Conservation (phyloP, 92 coral and sea anemone species). For the Chrysogorgia sp. region DNA sequence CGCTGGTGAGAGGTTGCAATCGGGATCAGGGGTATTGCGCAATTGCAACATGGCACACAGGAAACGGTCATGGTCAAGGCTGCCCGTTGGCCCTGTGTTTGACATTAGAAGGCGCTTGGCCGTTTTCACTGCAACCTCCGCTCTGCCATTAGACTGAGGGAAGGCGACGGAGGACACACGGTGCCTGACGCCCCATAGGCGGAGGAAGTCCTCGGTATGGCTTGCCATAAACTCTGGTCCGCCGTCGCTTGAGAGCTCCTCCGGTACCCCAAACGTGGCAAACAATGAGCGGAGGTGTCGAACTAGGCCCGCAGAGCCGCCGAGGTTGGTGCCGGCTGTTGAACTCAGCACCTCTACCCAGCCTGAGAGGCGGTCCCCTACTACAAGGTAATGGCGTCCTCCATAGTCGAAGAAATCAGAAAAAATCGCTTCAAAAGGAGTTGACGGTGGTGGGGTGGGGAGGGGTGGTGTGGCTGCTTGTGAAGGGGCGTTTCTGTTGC, state of each 20-base stretch:
- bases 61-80: no score
- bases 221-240: conserved; percentile 50
- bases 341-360: conserved; percentile 54
- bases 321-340: conserved; percentile 42
- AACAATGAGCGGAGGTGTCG: conserved; percentile 40
- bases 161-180: conserved; percentile 38
- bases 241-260: conserved; percentile 39
- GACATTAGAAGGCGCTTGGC: conserved; percentile 43
- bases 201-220: conserved; percentile 20
- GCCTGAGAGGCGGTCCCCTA: conserved; percentile 72
- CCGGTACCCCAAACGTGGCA: conserved; percentile 45
- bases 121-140: conserved; percentile 31
- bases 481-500: conserved; percentile 61
- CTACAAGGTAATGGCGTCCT: conserved; percentile 65
- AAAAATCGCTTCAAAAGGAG: conserved; percentile 68
- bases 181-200: conserved; percentile 43
- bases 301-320: conserved; percentile 36
- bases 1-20: conserved; percentile 49
- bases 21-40: conserved; percentile 49
- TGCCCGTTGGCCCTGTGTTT: conserved; percentile 50
- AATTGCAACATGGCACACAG: conserved; percentile 49
- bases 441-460: conserved; percentile 62
- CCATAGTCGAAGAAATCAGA: conserved; percentile 68
- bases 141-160: conserved; percentile 50
- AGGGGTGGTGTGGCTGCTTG: conserved; percentile 58